Conservation (phyloP, 2,113 vertebrate genomes). For the Patagioenas fasciata region DNA sequence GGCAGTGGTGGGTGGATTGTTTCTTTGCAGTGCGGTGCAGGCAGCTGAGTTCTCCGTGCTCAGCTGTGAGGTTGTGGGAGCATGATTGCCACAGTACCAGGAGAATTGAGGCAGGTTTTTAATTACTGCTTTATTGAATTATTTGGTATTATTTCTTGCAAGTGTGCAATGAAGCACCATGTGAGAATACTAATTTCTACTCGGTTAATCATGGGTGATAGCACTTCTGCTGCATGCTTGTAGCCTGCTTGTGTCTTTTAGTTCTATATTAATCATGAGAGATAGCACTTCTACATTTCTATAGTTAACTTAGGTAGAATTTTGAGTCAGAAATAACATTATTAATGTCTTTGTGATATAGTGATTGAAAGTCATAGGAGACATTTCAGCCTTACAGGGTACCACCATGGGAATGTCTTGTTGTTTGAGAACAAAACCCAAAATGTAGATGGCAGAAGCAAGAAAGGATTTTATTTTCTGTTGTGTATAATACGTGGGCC, state of each 20-base stretch:
- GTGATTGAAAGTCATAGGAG: neutral
- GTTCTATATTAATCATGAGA: neutral
- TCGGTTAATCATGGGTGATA: constrained; percentile 20
- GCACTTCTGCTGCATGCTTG: neutral
- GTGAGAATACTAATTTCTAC: constrained; percentile 66
- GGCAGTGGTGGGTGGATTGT: constrained; percentile 55
- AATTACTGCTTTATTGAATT: constrained; percentile 70
- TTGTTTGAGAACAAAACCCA: neutral
- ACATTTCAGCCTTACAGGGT: neutral
- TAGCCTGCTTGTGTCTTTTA: neutral
- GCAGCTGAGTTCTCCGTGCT: constrained; percentile 55
- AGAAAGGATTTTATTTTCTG: constrained; percentile 2
- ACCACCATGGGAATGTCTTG: neutral
- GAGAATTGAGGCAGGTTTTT: constrained; percentile 69
- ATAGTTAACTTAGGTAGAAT: neutral
- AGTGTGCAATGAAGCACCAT: constrained; percentile 19
- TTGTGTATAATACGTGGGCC: neutral
- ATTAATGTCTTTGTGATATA: neutral
- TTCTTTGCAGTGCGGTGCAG: neutral
- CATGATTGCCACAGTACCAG: constrained; percentile 47
- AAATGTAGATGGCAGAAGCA: neutral
- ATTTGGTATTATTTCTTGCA: constrained; percentile 69
- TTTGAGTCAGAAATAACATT: neutral
- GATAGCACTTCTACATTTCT: neutral
- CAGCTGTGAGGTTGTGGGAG: constrained; percentile 48